Base-by-base conservation (phyloP, 2,113 vertebrate genomes). In the Cyanistes caeruleus region DNA sequence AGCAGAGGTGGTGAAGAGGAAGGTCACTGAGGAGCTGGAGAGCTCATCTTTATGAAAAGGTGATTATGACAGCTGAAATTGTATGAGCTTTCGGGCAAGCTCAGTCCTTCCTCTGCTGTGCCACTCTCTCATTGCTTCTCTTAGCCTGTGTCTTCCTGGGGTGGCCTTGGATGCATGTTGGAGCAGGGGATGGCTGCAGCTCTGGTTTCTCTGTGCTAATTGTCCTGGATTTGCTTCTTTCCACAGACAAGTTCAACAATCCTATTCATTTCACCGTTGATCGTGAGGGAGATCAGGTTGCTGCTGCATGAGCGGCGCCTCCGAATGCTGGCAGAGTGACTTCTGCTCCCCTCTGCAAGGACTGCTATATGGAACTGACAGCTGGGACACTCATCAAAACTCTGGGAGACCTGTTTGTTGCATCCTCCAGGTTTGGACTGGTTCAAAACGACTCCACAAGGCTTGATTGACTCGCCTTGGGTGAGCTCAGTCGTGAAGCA, bases 171-270 rank as follows among this genome's bases (percentile, higher is more conserved):
- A 17, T 12, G 48, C 30, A 19, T 5, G 0, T 0, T 31, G 75
- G 63, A 65, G 51, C 0, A 2, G 35, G 10, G 44, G n/a, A 15
- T 44, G 60, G 48, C 73, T 69, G 68, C 35, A 63, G 62, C 49
- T 41, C 2, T 25, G 65, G 15, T 64, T 93, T 55, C 43, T 55
- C 24, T 48, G 24, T 56, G 55, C 88, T 95, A 2, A 96, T 60
- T 88, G 55, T 87, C 23, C 49, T 78, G 77, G 20, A 7, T 90
- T 2, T 93, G 31, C 77, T 78, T 85, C 72, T 94, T 89, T 97
- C 70, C 63, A 52, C 98, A 99, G 99, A 99, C 98, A 2, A 98
- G 98, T 41, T 98, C 98, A 84, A 99, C 99, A 17, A 60, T 99
- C 51, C 18, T 99, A 21, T 99, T 99, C 98, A 99, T 99, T 97